phyloP scores from a whole-genome alignment of 2,888 invertebrate genomes.

The Drosophila ochracea region DNA sequence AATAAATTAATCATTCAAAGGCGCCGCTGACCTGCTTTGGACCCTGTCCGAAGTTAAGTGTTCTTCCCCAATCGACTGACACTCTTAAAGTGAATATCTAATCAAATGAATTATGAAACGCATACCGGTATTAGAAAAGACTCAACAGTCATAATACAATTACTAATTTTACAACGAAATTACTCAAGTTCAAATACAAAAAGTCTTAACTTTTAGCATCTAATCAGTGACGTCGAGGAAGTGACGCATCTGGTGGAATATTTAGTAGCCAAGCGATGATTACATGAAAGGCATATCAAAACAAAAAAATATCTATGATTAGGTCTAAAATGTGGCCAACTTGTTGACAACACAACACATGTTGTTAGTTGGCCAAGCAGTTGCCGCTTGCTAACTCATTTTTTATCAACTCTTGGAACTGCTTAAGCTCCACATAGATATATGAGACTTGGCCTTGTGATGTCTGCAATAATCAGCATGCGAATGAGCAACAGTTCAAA shows the following conservation, averaged over 20 bases:
- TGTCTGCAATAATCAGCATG: neutral
- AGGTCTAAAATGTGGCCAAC: conserved; percentile 20
- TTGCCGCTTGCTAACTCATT: neutral
- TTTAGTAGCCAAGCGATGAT: conserved; percentile 63
- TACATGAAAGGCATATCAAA: conserved; percentile 25
- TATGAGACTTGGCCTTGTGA: conserved; percentile 34
- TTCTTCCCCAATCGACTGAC: neutral
- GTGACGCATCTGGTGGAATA: conserved; percentile 51
- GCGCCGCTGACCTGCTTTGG: neutral
- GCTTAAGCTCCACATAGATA: neutral
- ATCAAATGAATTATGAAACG: conserved; percentile 27
- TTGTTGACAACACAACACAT: neutral
- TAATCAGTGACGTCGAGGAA: conserved; percentile 53
- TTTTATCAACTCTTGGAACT: conserved; percentile 1
- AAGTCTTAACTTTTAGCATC: conserved; percentile 21
- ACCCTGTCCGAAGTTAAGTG: neutral
- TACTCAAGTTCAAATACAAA: neutral
- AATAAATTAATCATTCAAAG: conserved; percentile 17
- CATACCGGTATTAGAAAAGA: conserved; percentile 6
- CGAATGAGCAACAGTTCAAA: conserved; percentile 40
- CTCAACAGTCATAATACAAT: conserved; percentile 18
- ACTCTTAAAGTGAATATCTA: conserved; percentile 18
- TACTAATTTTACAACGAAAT: conserved; percentile 42
- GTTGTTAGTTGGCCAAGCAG: too few species aligned
- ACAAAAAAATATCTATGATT: conserved; percentile 12